Percentiles rank a stretch among this genome's conserved stretches.
These are phyloP conservation scores for Vulpes ferrilata DNA, from an alignment of 2,113 vertebrate species.

Conservation along the genomic window DNA sequence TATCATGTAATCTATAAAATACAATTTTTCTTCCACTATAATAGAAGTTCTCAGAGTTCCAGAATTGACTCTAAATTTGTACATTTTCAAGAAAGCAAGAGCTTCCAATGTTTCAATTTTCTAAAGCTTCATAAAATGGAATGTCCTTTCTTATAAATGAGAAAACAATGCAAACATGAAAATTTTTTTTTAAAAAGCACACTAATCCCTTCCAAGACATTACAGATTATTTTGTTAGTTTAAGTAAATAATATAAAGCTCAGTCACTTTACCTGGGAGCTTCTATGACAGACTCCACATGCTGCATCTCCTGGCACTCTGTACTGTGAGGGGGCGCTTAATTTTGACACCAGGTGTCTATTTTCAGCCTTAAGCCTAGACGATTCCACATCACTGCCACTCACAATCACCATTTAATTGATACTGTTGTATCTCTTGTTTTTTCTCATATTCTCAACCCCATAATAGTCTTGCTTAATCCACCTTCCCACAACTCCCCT, in stretches of 20 bases:
- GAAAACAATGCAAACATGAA: not conserved
- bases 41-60: not conserved
- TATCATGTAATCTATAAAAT: not conserved
- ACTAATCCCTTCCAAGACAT: not conserved
- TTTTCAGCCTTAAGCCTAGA: not conserved
- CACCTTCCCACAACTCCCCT: not conserved
- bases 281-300: not conserved
- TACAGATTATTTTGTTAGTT: not conserved
- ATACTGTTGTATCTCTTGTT: not conserved
- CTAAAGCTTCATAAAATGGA: not conserved
- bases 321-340: not conserved
- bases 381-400: not conserved
- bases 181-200: not conserved
- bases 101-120: not conserved
- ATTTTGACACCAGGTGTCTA: not conserved
- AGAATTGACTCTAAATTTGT: constrained; percentile 1
- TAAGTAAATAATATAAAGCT: not conserved
- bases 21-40: not conserved
- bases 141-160: not conserved
- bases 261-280: not conserved
- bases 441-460: not conserved
- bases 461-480: not conserved
- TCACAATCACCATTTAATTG: not conserved
- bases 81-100: constrained; percentile 25
- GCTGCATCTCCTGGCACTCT: not conserved